Base-by-base conservation (phyloP, 1,140 invertebrate species). In the Camponotus vicinus region DNA sequence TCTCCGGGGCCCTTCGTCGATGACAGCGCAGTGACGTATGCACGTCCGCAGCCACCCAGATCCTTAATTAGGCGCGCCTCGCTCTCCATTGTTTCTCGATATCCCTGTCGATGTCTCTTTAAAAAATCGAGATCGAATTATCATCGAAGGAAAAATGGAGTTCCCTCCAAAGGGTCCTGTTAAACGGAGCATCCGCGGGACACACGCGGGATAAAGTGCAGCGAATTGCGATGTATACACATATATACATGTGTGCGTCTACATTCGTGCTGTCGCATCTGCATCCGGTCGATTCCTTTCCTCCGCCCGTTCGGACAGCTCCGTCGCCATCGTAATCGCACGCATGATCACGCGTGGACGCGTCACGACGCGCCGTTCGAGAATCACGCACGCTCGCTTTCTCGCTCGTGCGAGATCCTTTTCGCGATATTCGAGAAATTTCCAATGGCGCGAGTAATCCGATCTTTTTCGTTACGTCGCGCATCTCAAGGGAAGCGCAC, bases 11-110 rank as follows among this genome's bases (percentile, higher is more conserved):
- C n/a, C 32, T 37, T 61, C 11, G n/a, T 45, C 42, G 70, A 75
- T 76, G 80, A 84, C 80, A 76, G 69, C 55, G 80, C 80, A 52
- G 37, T 70, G 5, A 80, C 21, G 78, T 70, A 57, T 34, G 49
- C 11, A 9, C 8, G 8, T 8, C 0, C 49, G 32, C 15, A 34
- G 18, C 11, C 63, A 34, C 18, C 61, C 42, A 42, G 21, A 27
- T 40, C 55, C 37, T 13, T 59, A 52, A 75, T 75, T 75, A 75
- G 52, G 52, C 52, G 71, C 40, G 71, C 52, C 52, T 32, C 32
- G 49, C 15, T 52, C 49, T 49, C 3, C 45, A 49, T 49, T 49
- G 11, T 49, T 49, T 49, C 45, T 15, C 13, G 4, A 57, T 57
- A n/a, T 59, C 9, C 21, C 42, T 11, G 0, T 45, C 8, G 11